phyloP scores from a whole-genome alignment of 2,888 invertebrate genomes.

The Criorhina ranunculi region DNA sequence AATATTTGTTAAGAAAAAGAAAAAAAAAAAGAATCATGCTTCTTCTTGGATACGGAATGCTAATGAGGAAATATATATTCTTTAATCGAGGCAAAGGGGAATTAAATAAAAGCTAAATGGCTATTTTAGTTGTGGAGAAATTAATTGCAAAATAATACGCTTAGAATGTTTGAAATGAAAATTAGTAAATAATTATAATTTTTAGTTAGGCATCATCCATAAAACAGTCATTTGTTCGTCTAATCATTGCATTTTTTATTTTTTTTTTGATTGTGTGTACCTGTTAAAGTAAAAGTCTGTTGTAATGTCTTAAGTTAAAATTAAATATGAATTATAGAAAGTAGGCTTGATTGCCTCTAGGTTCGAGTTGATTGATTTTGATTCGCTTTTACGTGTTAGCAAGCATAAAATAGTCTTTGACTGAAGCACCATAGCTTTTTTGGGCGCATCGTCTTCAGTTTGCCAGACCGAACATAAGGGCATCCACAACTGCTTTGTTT shows the following conservation, averaged over 20 bases:
- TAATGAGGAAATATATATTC: constrained; percentile 68
- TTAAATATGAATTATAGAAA: too few species aligned
- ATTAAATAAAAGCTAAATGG: constrained; percentile 55
- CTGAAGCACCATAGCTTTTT: too few species aligned
- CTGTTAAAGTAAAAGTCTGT: constrained; percentile 37
- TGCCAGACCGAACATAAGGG: too few species aligned
- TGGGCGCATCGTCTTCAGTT: too few species aligned
- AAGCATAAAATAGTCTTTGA: too few species aligned
- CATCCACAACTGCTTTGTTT: too few species aligned
- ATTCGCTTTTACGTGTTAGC: too few species aligned
- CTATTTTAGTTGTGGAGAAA: constrained; percentile 37
- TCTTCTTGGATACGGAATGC: constrained; percentile 70
- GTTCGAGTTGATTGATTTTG: too few species aligned
- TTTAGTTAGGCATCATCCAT: constrained; percentile 54
- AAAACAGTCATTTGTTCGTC: constrained; percentile 50
- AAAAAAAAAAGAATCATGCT: constrained; percentile 30
- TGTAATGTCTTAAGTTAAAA: not conserved
- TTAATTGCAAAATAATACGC: constrained; percentile 54
- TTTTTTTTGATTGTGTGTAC: constrained; percentile 36
- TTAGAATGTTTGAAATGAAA: constrained; percentile 57
- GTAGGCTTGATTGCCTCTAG: too few species aligned
- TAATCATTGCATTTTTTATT: constrained; percentile 42
- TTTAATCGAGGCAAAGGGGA: constrained; percentile 56
- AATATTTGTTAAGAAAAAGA: not conserved
- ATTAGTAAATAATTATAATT: constrained; percentile 1